Base-by-base conservation (phyloP, 1,140 invertebrate species). In the Parapsyche elsis region DNA sequence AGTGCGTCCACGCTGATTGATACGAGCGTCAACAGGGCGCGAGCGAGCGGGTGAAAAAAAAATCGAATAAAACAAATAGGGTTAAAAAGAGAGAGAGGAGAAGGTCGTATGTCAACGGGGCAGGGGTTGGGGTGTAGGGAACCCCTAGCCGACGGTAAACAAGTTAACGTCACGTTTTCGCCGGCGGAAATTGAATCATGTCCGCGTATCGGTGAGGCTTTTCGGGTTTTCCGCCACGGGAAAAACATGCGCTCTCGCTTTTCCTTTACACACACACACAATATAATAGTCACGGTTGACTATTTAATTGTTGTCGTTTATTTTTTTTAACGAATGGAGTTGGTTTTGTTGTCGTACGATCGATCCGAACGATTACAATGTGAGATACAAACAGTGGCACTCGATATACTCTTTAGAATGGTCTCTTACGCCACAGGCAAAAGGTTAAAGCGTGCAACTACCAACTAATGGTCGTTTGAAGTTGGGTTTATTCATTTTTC, bases 121-220 rank as follows among this genome's bases (percentile, higher is more conserved):
- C 71, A 21, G 23, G 10, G 1, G 4, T 24, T 4, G 61, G 70
- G 70, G 23, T 45, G 70, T 9, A 5, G 0, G 5, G 21, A n/a
- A 38, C 49, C 49, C 49, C 49, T 4, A 14, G 21, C 19, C 16
- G 75, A 30, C 53, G 75, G 75, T 77, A 77, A 77, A 77, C 75
- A 77, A 64, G 75, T 77, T 77, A 77, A 77, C 75, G 75, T 77
- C 75, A 77, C 75, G 45, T 77, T 77, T 77, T 77, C 49, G 75
- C 59, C 38, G 44, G 30, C 75, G 75, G 75, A 77, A 77, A 77
- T 77, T 77, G 75, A 77, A 77, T 77, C 75, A 77, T 77, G 75
- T 77, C 75, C 49, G 57, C 24, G 64, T 67, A 67, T 67, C 64
- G 64, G 24, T 23, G 64, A 67, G 64, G 59, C 59, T 26, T 67